phyloP scores from a whole-genome alignment of 1,140 invertebrate genomes.

The Hypothenemus hampei region DNA sequence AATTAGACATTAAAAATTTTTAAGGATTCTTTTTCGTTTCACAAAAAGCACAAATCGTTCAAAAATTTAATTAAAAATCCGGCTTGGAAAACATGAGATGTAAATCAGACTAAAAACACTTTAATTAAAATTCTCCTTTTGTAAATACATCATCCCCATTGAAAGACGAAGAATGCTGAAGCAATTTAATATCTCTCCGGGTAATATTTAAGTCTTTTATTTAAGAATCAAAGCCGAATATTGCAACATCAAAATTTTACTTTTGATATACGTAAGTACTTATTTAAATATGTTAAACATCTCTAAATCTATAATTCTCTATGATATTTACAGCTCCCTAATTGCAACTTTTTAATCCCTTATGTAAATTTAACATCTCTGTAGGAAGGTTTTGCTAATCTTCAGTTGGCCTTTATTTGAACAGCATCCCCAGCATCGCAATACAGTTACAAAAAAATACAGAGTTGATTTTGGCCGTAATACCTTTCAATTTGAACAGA shows the following conservation, averaged over 20 bases:
- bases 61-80: constrained; percentile 28
- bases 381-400: too few relatives aligned
- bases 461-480: too few relatives aligned
- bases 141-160: constrained; percentile 17
- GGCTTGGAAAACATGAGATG: constrained; percentile 12
- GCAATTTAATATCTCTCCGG: constrained; percentile 9
- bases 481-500: too few relatives aligned
- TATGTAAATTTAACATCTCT: too few relatives aligned
- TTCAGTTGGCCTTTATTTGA: too few relatives aligned
- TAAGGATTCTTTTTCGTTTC: too few relatives aligned
- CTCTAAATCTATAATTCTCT: neutral
- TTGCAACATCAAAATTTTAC: neutral
- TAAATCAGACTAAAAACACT: constrained; percentile 23
- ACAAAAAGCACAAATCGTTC: too few relatives aligned
- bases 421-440: too few relatives aligned
- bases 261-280: neutral
- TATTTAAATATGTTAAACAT: neutral
- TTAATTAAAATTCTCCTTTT: constrained; percentile 28
- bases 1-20: too few relatives aligned
- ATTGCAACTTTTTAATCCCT: too few relatives aligned
- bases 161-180: constrained; percentile 13
- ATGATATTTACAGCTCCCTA: too few relatives aligned
- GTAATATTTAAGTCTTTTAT: neutral
- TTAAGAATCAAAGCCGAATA: neutral
- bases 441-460: too few relatives aligned